Base-by-base conservation (phyloP, 2,113 vertebrate species). In the Varanus salvator region DNA sequence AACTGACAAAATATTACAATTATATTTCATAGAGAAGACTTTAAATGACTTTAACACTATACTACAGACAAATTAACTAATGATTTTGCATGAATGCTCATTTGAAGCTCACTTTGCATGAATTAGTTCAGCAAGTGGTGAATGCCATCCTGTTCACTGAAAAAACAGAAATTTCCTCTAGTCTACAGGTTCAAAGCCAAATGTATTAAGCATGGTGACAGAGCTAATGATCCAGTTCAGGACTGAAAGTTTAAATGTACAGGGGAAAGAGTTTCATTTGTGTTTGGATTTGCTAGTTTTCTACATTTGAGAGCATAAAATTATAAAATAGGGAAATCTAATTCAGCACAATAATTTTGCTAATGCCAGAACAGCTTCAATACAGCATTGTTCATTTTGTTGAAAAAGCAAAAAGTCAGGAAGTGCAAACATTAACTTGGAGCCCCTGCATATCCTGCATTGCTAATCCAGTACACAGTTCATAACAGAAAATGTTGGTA, bases 131-230 rank as follows among this genome's bases (percentile, higher is more conserved):
- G 72, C 34, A 82, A 71, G 52, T 57, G 31, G 48, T 74, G 78
- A 81, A 72, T 72, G 72, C 50, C 69, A 88, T 88, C 50, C 78
- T 88, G 78, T 88, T 88, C 87, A 82, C 38, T 80, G 68, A 31
- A 88, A 74, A 88, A 88, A 81, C 78, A 82, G 52, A 88, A 82
- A 88, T 88, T 82, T 88, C 66, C 87, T 88, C 71, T 82, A 54
- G n/a, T 31, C 87, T 88, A 81, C 68, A 82, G 68, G 14, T 88
- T 60, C 50, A 72, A 52, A 88, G 87, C 78, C 87, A 88, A 88
- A 88, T 60, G 87, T 44, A 82, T 81, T 88, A 82, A 81, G 77
- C 78, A 88, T 57, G 66, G 78, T 82, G 50, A 80, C 68, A 82
- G 78, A 82, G 68, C n/a, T 82, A 88, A 54, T 88, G 78, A 80